These are phyloP conservation scores for Salpingus planirostris DNA, from an alignment of 2,888 invertebrate genomes.

Conservation along the genomic window DNA sequence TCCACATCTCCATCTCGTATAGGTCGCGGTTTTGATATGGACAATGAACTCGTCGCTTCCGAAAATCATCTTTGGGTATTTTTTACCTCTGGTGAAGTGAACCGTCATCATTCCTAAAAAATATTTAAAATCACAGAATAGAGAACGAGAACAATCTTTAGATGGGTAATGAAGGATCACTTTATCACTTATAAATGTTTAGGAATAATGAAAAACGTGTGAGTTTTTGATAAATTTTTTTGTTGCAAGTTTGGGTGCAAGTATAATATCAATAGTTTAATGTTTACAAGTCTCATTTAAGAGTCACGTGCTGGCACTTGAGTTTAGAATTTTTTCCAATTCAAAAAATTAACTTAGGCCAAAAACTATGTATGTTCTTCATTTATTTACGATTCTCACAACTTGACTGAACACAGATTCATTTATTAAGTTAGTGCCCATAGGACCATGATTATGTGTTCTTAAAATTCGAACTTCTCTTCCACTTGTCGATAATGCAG, in stretches of 20 bases:
- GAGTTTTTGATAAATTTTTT: no score
- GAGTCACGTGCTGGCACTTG: no score
- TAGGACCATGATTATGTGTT: constrained; percentile 3
- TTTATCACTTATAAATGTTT: no score
- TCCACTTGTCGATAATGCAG: constrained; percentile 8
- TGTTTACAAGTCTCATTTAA: no score
- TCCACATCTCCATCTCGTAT: constrained; percentile 8
- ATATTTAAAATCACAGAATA: no score
- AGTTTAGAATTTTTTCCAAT: no score
- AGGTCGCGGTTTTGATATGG: not conserved
- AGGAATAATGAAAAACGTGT: no score
- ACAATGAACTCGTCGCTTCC: constrained; percentile 8
- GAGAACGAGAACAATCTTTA: no score
- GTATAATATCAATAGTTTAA: not conserved
- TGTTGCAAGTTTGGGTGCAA: not conserved
- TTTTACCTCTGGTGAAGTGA: constrained; percentile 7
- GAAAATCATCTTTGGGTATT: constrained; percentile 9
- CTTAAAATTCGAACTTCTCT: constrained; percentile 2
- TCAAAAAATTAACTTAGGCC: no score
- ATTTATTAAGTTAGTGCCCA: constrained; percentile 9
- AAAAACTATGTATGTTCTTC: no score
- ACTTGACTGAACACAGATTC: constrained; percentile 22
- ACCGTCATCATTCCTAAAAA: no score
- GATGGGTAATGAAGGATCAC: no score
- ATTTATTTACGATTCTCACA: constrained; percentile 17